Evolutionary conservation across 2,888 invertebrate genomes (phyloP).

Genomic region (Hydriomena furcata): DNA sequence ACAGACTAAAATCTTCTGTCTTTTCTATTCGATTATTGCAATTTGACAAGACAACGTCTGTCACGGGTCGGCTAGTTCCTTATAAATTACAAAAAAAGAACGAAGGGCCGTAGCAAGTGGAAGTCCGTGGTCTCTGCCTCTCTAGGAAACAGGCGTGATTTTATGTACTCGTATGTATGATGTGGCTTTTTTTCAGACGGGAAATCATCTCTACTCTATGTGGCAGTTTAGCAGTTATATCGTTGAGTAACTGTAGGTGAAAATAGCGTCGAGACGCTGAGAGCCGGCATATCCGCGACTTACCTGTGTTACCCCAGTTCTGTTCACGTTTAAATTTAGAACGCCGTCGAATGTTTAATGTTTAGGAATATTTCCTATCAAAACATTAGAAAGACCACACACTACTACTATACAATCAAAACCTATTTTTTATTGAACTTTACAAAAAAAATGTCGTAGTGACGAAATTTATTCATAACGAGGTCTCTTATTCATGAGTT

Average conservation of each 20-base stretch:
- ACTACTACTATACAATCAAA: constrained; percentile 36
- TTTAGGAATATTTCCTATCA: too few species aligned
- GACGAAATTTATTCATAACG: constrained; percentile 62
- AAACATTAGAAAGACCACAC: constrained; percentile 36
- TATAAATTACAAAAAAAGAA: too few species aligned
- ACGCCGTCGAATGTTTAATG: neutral
- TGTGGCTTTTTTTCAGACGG: too few species aligned
- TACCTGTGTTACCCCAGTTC: constrained; percentile 6
- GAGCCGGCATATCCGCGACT: neutral
- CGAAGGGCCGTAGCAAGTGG: too few species aligned
- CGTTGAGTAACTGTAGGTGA: neutral
- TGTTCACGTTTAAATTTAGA: constrained; percentile 1
- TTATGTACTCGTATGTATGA: too few species aligned
- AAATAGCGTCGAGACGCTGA: neutral
- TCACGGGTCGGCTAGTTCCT: too few species aligned
- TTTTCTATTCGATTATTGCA: too few species aligned
- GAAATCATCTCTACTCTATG: neutral
- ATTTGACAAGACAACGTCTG: too few species aligned
- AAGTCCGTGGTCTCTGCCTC: too few species aligned
- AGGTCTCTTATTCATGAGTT: constrained; percentile 57
- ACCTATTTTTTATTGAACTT: constrained; percentile 42
- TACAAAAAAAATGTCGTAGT: constrained; percentile 42
- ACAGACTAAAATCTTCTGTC: too few species aligned
- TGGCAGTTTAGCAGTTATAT: neutral
- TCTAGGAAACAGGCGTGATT: too few species aligned